Conservation (phyloP, 2,888 invertebrate species). For the Caenorhabditis sulstoni region DNA sequence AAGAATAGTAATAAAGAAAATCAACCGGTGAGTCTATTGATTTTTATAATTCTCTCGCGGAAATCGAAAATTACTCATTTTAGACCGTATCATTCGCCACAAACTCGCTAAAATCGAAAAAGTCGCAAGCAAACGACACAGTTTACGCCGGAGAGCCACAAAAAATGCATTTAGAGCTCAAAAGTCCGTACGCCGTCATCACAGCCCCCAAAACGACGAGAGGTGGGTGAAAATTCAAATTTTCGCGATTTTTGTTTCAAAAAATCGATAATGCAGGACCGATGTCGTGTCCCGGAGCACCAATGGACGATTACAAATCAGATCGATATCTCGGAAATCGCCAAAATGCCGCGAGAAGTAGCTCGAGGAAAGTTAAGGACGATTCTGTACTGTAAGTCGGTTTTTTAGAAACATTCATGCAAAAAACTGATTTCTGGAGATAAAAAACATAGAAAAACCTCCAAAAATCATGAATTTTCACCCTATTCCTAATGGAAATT, state of each 20-base stretch:
- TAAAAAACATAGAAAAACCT: too few species aligned
- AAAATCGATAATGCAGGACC: constrained; percentile 43
- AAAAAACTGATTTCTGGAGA: constrained; percentile 7
- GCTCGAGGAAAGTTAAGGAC: constrained; percentile 37
- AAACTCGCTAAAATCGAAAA: constrained; percentile 45
- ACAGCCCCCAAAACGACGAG: constrained; percentile 62
- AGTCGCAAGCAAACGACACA: constrained; percentile 31
- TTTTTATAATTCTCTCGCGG: not conserved
- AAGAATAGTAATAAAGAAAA: constrained; percentile 67
- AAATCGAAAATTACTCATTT: constrained; percentile 12
- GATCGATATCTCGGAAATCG: constrained; percentile 22
- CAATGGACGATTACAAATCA: constrained; percentile 43
- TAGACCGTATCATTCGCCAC: constrained; percentile 50
- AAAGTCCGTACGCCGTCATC: constrained; percentile 67
- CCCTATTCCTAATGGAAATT: too few species aligned
- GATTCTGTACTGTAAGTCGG: constrained; percentile 32
- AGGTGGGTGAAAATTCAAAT: constrained; percentile 36
- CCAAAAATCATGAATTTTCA: too few species aligned
- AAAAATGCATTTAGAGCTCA: constrained; percentile 48
- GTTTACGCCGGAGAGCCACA: constrained; percentile 43
- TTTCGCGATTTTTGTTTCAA: constrained; percentile 11
- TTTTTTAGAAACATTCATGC: not conserved
- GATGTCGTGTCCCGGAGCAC: constrained; percentile 68
- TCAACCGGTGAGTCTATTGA: constrained; percentile 47
- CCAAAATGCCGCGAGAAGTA: constrained; percentile 36